Evolutionary conservation across 2,797 vertebrate genomes (phyloP), one percentile per base, ranked within the genome.

Genomic region (Agapornis canus): DNA sequence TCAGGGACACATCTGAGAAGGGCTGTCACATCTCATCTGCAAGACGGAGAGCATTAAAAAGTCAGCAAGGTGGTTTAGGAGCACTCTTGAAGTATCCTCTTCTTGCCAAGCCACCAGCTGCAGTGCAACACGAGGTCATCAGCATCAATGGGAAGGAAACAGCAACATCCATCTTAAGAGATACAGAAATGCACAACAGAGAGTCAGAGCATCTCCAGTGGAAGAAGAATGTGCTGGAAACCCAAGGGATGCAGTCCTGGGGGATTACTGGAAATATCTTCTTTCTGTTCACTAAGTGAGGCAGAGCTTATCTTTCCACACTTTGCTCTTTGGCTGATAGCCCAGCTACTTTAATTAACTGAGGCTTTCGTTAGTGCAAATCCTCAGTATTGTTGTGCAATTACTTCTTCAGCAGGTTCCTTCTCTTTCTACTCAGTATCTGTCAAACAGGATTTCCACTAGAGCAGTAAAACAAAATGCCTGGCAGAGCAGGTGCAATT

Each of bases 381-480:
- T 73, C 94, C 91, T 54, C 87, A 4, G 82, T 5, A 63, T 32
- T 87, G 69, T 39, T 71, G 71, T 59, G 80, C 90, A 49, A 88
- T 61, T 84, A 60, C 77, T 72, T 42, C 90, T 95, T n/a, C 85
- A 37, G 81, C 82, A 61, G 82, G 72, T 63, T 95, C 90, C 70
- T 92, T 47, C 78, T 43, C 68, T 29, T 40, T 18, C 63, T 29
- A 2, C 31, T 56, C 4, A 0, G 21, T 40, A 51, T 71, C 73
- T 89, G 84, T 81, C 92, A 78, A 27, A 39, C 49, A 65, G 85
- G 82, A 92, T 91, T 94, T 92, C 93, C 80, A 69, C 75, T 42
- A 21, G 31, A 45, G 75, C 68, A 32, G 52, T 31, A 39, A 85
- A 89, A 80, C 64, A 90, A 89, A 95, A 60, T 1, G 25, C 56